Evolutionary conservation across 2,888 invertebrate species (phyloP), one percentile per base, ranked within the genome.

Genomic region (Coelopa pilipes): DNA sequence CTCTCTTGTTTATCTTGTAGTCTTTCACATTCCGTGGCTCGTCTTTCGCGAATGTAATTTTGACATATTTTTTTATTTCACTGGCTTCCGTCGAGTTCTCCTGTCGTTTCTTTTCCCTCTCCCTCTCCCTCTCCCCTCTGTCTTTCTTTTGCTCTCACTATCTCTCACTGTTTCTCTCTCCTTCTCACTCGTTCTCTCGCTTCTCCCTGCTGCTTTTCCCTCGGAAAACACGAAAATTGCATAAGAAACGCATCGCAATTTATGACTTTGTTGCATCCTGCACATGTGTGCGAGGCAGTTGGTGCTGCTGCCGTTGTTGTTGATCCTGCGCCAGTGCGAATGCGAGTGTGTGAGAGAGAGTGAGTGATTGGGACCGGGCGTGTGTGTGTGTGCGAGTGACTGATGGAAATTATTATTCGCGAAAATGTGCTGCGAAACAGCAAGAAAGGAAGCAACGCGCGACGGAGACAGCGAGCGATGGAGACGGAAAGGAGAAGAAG

Each of bases 241-340:
- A 81, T 83, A 82, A 82, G 57, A 45, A 80, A 81, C 81, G 83
- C 83, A 80, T 81, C 82, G 78, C 83, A 82, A 83, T 83, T 83
- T 83, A 84, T 83, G 83, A 82, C 83, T 84, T 81, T 69, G 46
- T 13, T 66, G 66, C 66, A 72, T 66, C 34, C 34, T 34, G 46
- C 68, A 71, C 46, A 79, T 77, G 80, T 78, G 74, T 73, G 73
- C 76, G 74, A 62, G 60, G 3, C 4, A 7, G 34, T 34, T 34
- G 34, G 34, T 34, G n/a, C 7, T 34, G 34, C 34, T 2, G 7
- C 4, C 34, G 34, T 34, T 7, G 7, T n/a, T n/a, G 34, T 34
- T 34, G 34, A 4, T 34, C 34, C 34, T 34, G 34, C n/a, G n/a
- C 7, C 34, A 4, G 34, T 34, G 4, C 7, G 34, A 4, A 7